These are phyloP conservation scores for Papilio gigon DNA, from an alignment of 2,888 invertebrate genomes.

Conservation along the genomic window DNA sequence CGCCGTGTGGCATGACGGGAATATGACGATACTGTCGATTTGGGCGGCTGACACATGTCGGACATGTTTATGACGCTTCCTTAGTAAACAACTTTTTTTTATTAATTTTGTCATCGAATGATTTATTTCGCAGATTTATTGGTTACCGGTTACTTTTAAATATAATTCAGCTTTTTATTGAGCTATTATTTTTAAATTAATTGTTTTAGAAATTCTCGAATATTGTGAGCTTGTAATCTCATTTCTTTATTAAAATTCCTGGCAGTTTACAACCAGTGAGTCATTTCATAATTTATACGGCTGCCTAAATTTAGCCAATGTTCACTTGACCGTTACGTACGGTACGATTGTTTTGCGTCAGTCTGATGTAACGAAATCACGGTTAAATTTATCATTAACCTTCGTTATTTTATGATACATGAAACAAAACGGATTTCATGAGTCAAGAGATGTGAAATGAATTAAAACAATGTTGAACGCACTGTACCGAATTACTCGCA, in stretches of 20 bases:
- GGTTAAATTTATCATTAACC: constrained; percentile 4
- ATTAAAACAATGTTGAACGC: not conserved
- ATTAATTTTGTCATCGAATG: not conserved
- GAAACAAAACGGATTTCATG: not conserved
- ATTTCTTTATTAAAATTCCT: not conserved
- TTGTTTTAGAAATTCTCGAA: too few species aligned
- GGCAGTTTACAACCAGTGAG: not conserved
- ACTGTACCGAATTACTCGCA: not conserved
- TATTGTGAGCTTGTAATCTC: not conserved
- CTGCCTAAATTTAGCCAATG: not conserved
- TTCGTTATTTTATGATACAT: not conserved
- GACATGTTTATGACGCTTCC: not conserved
- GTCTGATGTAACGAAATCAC: constrained; percentile 11
- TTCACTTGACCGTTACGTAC: not conserved
- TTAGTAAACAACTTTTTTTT: not conserved
- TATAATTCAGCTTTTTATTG: too few species aligned
- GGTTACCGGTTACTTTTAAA: too few species aligned
- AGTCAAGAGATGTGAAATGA: constrained; percentile 5
- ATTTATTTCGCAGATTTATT: not conserved
- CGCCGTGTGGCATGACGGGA: not conserved
- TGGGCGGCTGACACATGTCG: not conserved
- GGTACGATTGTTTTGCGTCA: constrained; percentile 5
- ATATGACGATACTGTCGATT: constrained; percentile 1
- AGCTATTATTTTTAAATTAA: too few species aligned
- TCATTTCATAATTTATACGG: not conserved